These are phyloP conservation scores for Paradoxurus hermaphroditus DNA, from an alignment of 2,113 vertebrate genomes.

Conservation along the genomic window DNA sequence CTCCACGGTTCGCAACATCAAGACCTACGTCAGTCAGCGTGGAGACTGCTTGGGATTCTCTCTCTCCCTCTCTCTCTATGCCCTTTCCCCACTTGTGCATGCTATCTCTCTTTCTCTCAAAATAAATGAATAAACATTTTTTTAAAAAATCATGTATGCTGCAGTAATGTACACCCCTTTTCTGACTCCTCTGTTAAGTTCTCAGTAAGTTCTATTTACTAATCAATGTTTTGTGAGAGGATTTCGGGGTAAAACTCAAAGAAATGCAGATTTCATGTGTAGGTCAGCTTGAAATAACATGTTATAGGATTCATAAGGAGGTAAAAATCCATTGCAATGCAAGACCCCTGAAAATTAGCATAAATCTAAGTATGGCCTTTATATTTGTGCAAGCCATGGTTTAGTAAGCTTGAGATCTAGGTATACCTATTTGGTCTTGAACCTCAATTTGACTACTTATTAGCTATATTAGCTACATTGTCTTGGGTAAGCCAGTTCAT, in stretches of 20 bases:
- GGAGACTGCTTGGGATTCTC: too few species aligned
- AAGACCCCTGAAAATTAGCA: background rate
- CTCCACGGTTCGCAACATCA: too few species aligned
- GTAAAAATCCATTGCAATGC: background rate
- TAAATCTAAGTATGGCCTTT: background rate
- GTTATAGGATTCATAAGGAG: background rate
- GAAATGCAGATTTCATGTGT: background rate
- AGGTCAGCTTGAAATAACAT: background rate
- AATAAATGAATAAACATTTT: too few species aligned
- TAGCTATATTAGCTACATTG: background rate
- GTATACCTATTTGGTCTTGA: background rate
- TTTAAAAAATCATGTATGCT: background rate
- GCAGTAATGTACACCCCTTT: background rate
- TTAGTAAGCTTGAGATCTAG: background rate
- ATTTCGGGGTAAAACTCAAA: background rate
- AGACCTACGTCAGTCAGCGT: too few species aligned
- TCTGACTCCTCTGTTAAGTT: background rate
- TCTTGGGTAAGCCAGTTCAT: background rate
- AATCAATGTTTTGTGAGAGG: background rate
- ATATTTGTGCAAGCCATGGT: background rate
- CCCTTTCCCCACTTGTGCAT: too few species aligned
- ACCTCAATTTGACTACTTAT: background rate
- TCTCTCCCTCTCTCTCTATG: too few species aligned
- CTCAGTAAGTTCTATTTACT: background rate
- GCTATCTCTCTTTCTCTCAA: too few species aligned